Evolutionary conservation across 2,113 vertebrate genomes (phyloP).

Genomic region (Chunga burmeisteri): DNA sequence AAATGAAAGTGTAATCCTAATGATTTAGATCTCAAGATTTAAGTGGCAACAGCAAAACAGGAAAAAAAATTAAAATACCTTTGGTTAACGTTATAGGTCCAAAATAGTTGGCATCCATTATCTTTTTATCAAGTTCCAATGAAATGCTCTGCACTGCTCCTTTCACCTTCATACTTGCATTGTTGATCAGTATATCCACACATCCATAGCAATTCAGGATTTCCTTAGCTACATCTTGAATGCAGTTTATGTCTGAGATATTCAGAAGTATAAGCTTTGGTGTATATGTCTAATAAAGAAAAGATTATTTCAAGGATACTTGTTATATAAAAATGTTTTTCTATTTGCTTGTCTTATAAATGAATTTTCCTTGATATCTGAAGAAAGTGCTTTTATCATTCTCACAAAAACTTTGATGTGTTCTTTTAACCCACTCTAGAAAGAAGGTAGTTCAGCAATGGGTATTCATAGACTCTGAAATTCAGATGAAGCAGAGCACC

Average conservation of each 20-base stretch:
- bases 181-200: conserved; percentile 91
- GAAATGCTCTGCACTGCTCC: conserved; percentile 88
- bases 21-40: neutral
- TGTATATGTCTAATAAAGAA: conserved; percentile 84
- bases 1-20: neutral
- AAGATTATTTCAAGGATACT: neutral
- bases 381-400: neutral
- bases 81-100: conserved; percentile 91
- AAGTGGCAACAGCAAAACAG: neutral
- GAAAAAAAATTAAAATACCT: conserved; percentile 72
- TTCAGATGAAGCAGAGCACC: neutral
- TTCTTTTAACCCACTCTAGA: neutral
- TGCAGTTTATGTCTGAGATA: conserved; percentile 86
- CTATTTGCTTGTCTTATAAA: neutral
- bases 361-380: neutral
- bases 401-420: neutral
- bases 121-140: conserved; percentile 89
- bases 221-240: conserved; percentile 84
- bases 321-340: neutral
- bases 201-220: conserved; percentile 90
- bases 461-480: neutral
- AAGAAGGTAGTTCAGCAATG: neutral
- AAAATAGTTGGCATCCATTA: conserved; percentile 97
- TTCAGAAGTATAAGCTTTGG: conserved; percentile 93
- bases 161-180: conserved; percentile 91